Evolutionary conservation across 2,888 invertebrate species (phyloP).

Genomic region (Melangyna quadrimaculata): DNA sequence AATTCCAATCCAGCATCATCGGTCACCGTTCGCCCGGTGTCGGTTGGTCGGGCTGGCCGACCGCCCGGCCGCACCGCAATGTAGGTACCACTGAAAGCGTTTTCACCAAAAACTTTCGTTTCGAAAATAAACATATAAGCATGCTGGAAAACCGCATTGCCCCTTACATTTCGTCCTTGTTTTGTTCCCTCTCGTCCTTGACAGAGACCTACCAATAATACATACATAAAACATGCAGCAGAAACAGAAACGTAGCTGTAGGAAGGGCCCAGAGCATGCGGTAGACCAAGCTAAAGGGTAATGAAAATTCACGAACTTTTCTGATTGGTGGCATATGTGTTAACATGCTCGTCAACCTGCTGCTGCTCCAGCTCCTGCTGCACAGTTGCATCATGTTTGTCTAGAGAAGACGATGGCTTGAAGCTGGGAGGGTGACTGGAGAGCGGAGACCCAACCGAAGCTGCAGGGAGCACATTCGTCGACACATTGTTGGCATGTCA

Average conservation of each 20-base stretch:
- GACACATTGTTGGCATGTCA: conserved; percentile 70
- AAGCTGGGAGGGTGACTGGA: neutral
- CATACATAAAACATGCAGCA: neutral
- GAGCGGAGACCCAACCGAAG: neutral
- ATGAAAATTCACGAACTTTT: conserved; percentile 70
- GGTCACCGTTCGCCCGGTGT: neutral
- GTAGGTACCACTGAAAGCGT: conserved; percentile 54
- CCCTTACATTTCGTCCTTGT: neutral
- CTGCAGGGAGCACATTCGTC: conserved; percentile 47
- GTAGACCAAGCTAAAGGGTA: conserved; percentile 67
- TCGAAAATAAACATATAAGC: conserved; percentile 68
- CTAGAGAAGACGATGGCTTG: neutral
- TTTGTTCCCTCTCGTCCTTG: neutral
- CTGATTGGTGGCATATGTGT: conserved; percentile 72
- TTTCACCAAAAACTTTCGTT: conserved; percentile 59
- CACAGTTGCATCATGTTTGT: conserved; percentile 9
- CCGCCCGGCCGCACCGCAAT: conserved; percentile 25
- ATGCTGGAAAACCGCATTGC: conserved; percentile 35
- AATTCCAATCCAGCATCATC: conserved; percentile 35
- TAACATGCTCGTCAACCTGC: conserved; percentile 68
- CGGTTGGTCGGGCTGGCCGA: no score
- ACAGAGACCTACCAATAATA: conserved; percentile 14
- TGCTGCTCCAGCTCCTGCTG: neutral
- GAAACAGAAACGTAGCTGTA: neutral
- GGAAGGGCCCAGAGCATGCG: conserved; percentile 42